Evolutionary conservation across 2,888 invertebrate species (phyloP), one percentile per base, ranked within the genome.

Genomic region (Pemphredon lugubris): DNA sequence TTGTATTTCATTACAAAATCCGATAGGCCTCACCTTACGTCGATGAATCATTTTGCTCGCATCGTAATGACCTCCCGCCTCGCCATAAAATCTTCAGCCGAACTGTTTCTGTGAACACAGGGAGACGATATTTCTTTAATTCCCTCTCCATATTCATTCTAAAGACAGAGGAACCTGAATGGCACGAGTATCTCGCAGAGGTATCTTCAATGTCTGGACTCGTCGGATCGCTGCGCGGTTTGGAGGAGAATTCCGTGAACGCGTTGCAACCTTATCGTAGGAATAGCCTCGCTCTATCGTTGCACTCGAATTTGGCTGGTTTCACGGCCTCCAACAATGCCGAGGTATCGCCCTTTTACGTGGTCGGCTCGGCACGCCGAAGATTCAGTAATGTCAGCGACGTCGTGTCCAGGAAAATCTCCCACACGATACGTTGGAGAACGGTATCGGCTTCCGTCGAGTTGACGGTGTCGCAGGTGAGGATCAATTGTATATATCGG

Each of bases 311-410:
- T 64, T 74, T 87, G 39, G 79, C 86, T 7, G 78, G 84, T 14
- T 79, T 88, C 6, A 78, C 82, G 6, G 64, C 74, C 42, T 63
- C 71, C n/a, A 79, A 81, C 45, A 73, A 83, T 39, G 86, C 84
- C 26, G 83, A 76, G 11, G 63, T 70, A 3, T 77, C 84, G n/a
- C 63, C 86, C 2, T 78, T 85, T 44, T 82, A 83, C 2, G 87
- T 87, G 2, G 88, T 88, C 11, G 87, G 85, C n/a, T 88, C 90
- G 16, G 90, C 92, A 7, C 88, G 92, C 14, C 88, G 96, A 32
- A 91, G 95, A 37, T 93, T 96, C 85, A 96, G 96, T 90, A 96
- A 95, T 83, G 94, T 94, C 39, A 93, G 94, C 76, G 94, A 94
- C 83, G 93, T 92, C 82, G 95, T 96, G 4, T 93, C 95, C 18